Conservation (phyloP, 2,113 vertebrate genomes). For the Rhegmatorhina hoffmannsi region DNA sequence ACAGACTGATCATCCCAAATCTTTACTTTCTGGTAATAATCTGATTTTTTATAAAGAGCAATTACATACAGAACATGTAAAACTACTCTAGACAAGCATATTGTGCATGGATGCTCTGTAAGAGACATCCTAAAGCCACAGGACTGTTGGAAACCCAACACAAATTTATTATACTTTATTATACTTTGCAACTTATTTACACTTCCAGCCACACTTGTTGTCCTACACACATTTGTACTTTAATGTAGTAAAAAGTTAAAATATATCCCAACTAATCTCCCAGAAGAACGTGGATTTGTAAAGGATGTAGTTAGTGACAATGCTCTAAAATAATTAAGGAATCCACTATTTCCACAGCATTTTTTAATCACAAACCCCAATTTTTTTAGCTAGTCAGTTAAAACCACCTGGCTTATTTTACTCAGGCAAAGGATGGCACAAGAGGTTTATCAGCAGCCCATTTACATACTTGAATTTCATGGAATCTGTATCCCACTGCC, state of each 20-base stretch:
- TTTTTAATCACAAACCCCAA: neutral
- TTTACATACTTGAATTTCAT: constrained; percentile 89
- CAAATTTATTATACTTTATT: neutral
- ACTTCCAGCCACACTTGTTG: neutral
- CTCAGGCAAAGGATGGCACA: neutral
- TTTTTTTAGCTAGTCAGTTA: neutral
- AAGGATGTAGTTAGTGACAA: neutral
- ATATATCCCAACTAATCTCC: neutral
- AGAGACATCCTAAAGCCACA: neutral
- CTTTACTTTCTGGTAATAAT: neutral
- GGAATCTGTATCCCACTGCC: constrained; percentile 93
- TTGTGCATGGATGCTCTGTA: neutral
- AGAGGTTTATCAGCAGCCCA: neutral
- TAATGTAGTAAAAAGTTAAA: neutral
- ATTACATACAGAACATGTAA: neutral
- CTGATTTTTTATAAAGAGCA: neutral
- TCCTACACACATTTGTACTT: neutral
- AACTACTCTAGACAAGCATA: neutral
- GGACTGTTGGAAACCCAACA: neutral
- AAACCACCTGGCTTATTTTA: neutral
- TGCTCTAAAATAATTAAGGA: neutral
- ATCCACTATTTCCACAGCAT: neutral
- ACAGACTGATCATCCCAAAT: neutral
- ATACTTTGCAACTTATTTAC: neutral
- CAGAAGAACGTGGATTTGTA: neutral